Evolutionary conservation across 2,888 invertebrate species (phyloP).

Genomic region (Oxyteleia sp.): DNA sequence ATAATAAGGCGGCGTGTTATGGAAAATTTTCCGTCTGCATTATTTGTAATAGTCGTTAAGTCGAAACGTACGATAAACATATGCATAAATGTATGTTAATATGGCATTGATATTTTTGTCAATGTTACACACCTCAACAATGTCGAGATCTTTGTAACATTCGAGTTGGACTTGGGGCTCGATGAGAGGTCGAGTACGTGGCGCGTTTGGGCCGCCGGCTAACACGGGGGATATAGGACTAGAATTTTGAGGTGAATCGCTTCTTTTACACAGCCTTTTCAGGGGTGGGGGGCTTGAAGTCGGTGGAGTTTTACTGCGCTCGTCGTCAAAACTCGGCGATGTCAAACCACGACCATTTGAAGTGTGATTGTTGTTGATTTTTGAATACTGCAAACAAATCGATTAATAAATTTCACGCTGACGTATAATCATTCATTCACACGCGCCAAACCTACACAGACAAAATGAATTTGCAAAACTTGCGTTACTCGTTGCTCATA

Average conservation of each 20-base stretch:
- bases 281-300: slow-evolving; percentile 86
- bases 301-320: slow-evolving; percentile 86
- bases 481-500: too few species aligned
- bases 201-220: slow-evolving; percentile 83
- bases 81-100: not conserved
- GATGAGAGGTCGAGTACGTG: slow-evolving; percentile 86
- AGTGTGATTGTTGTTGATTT: slow-evolving; percentile 85
- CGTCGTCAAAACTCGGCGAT: slow-evolving; percentile 87
- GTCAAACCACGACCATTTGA: slow-evolving; percentile 86
- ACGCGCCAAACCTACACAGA: not conserved
- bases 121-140: slow-evolving; percentile 84
- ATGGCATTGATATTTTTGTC: slow-evolving; percentile 5
- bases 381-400: slow-evolving; percentile 82
- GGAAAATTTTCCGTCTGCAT: not conserved
- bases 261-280: slow-evolving; percentile 87
- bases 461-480: slow-evolving; percentile 38
- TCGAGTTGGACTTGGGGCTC: slow-evolving; percentile 87
- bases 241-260: slow-evolving; percentile 87
- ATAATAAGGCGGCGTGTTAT: not conserved
- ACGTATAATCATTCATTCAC: not conserved
- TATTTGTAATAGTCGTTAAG: not conserved
- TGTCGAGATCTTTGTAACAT: slow-evolving; percentile 87
- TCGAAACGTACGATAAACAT: not conserved
- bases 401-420: not conserved
- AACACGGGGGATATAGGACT: slow-evolving; percentile 85